phyloP scores from a whole-genome alignment of 2,888 invertebrate species.

The Mimas tiliae region DNA sequence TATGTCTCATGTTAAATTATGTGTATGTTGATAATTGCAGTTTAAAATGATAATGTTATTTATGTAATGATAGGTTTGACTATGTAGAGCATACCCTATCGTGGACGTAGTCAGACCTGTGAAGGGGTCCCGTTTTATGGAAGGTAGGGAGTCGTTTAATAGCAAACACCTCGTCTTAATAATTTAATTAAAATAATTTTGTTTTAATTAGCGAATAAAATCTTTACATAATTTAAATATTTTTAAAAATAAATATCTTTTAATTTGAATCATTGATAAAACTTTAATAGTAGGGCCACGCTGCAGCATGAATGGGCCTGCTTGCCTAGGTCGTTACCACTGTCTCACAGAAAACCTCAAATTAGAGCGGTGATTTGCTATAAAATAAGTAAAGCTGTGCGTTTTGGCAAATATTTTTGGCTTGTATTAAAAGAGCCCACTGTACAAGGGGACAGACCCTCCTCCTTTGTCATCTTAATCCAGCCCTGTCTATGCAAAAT shows the following conservation, averaged over 20 bases:
- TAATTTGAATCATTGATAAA: too few species aligned
- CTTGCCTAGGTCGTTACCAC: too few species aligned
- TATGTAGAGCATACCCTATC: conserved; percentile 11
- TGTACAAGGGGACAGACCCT: neutral
- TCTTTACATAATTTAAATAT: too few species aligned
- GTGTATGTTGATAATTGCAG: neutral
- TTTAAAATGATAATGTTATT: conserved; percentile 21
- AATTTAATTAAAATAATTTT: too few species aligned
- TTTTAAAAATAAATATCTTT: too few species aligned
- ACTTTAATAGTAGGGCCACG: too few species aligned
- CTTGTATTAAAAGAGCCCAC: neutral
- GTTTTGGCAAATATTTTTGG: neutral
- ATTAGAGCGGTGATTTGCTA: too few species aligned
- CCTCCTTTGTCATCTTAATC: neutral
- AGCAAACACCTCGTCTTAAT: too few species aligned
- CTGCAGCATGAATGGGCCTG: too few species aligned
- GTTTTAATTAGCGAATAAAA: too few species aligned
- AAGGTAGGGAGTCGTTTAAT: neutral
- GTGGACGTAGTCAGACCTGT: neutral
- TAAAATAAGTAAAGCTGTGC: neutral
- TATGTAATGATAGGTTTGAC: conserved; percentile 10
- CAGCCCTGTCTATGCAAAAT: conserved; percentile 3
- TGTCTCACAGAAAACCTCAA: too few species aligned
- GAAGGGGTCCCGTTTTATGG: neutral
- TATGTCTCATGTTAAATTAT: conserved; percentile 5